phyloP scores from a whole-genome alignment of 2,797 vertebrate species.

The Alfaro cultratus region DNA sequence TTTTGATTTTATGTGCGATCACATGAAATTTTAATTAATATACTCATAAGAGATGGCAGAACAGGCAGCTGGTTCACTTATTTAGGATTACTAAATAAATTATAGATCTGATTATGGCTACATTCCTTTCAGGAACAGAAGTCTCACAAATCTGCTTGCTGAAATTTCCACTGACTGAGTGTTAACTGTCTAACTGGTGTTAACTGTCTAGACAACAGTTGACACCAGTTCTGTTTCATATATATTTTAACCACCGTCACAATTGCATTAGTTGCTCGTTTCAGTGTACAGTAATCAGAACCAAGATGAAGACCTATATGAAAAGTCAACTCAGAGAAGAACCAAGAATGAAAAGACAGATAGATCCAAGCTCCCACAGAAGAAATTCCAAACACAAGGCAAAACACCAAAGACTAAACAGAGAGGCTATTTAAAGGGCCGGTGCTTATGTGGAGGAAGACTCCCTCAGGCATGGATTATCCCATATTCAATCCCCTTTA shows the following conservation, averaged over 20 bases:
- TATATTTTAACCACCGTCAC: background rate
- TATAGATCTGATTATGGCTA: slow-evolving; percentile 37
- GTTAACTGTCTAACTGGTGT: too few relatives aligned
- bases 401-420: background rate
- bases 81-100: slow-evolving; percentile 46
- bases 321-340: background rate
- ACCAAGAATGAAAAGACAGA: background rate
- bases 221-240: background rate
- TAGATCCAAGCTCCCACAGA: background rate
- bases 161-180: slow-evolving; percentile 10
- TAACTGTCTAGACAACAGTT: background rate
- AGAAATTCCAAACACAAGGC: background rate
- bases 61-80: slow-evolving; percentile 50
- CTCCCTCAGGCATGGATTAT: slow-evolving; percentile 25
- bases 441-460: slow-evolving; percentile 17
- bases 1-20: slow-evolving; percentile 1
- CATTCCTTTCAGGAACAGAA: slow-evolving; percentile 26
- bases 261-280: background rate
- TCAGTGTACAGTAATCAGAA: background rate
- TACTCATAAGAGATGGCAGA: slow-evolving; percentile 16
- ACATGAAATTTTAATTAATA: slow-evolving; percentile 10
- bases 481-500: slow-evolving; percentile 34
- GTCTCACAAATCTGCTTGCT: slow-evolving; percentile 36
- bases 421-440: background rate
- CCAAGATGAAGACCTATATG: background rate